Conservation (phyloP, 2,888 invertebrate genomes). For the Julus scanicus region DNA sequence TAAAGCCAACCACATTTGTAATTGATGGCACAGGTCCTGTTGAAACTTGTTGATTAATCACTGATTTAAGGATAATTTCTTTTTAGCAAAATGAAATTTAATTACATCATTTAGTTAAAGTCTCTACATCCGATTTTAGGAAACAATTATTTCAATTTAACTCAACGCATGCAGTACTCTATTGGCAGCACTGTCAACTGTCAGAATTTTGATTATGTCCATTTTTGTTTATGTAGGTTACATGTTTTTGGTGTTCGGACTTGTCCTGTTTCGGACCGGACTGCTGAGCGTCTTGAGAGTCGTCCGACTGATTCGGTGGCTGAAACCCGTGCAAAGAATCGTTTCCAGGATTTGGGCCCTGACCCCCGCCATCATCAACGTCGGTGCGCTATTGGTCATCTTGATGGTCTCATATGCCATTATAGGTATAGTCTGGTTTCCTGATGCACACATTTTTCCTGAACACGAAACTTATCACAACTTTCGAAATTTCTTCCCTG, state of each 20-base stretch:
- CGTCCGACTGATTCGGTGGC: neutral
- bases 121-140: too few relatives aligned
- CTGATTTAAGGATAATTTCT: too few relatives aligned
- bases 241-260: constrained; percentile 6
- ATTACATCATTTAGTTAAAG: too few relatives aligned
- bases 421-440: neutral
- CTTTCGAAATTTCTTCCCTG: constrained; percentile 21
- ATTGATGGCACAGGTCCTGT: too few relatives aligned
- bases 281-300: constrained; percentile 37
- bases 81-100: too few relatives aligned
- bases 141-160: too few relatives aligned
- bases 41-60: too few relatives aligned
- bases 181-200: too few relatives aligned
- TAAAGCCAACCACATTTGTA: neutral
- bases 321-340: constrained; percentile 29
- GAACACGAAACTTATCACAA: neutral
- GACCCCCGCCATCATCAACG: constrained; percentile 36
- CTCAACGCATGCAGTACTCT: too few relatives aligned
- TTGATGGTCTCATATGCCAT: neutral
- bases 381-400: neutral
- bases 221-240: neutral
- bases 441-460: neutral
- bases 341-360: neutral
- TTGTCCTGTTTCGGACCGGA: neutral
- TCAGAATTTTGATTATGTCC: neutral